Conservation (phyloP, 2,888 invertebrate genomes). For the Eulithis prunata region DNA sequence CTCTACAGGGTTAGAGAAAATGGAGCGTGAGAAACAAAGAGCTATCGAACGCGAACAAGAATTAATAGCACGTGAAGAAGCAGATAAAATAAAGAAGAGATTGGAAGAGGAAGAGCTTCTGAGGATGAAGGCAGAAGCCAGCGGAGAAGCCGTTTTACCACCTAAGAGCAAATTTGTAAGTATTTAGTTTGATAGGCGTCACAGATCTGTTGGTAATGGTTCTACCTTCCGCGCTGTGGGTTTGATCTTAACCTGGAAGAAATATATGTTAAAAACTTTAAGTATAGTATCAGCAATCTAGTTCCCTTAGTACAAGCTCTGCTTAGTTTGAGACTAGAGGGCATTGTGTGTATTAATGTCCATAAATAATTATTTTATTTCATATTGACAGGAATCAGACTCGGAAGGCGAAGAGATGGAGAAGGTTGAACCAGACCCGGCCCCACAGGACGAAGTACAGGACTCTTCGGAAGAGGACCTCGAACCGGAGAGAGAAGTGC, state of each 20-base stretch:
- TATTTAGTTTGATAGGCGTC: conserved; percentile 30
- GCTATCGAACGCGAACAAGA: conserved; percentile 92
- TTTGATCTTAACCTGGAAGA: too few relatives aligned
- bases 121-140: conserved; percentile 69
- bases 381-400: conserved; percentile 72
- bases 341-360: too few relatives aligned
- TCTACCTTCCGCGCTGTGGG: too few relatives aligned
- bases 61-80: conserved; percentile 85
- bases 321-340: too few relatives aligned
- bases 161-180: conserved; percentile 86
- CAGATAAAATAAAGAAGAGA: conserved; percentile 87
- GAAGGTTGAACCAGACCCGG: conserved; percentile 49
- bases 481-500: conserved; percentile 39
- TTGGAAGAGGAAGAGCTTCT: conserved; percentile 80
- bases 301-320: too few relatives aligned
- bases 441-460: conserved; percentile 24
- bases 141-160: conserved; percentile 74
- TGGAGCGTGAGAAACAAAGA: conserved; percentile 96
- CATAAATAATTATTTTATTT: too few relatives aligned
- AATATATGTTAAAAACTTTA: too few relatives aligned
- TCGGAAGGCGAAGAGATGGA: conserved; percentile 71
- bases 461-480: conserved; percentile 23
- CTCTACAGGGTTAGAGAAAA: conserved; percentile 94
- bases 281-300: too few relatives aligned
- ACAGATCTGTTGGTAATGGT: too few relatives aligned